A percentile compares a stretch with the other conserved stretches of the same genome.
Evolutionary conservation across 2,888 invertebrate genomes (phyloP).

Genomic region (Neelides folsomi): DNA sequence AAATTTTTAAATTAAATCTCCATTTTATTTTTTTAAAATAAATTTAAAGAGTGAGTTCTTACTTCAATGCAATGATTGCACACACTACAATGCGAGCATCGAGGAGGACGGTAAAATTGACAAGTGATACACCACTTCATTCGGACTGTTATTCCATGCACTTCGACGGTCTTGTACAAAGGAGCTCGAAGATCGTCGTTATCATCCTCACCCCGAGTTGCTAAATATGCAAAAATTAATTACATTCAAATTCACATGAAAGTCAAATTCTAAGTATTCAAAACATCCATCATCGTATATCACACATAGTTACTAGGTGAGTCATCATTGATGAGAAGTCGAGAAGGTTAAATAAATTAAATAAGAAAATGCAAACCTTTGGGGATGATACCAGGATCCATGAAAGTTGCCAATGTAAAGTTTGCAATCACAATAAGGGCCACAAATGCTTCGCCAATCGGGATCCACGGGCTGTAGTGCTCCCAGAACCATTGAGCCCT

Average conservation of each 20-base stretch:
- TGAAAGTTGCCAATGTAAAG: conserved; percentile 96
- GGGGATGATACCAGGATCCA: conserved; percentile 98
- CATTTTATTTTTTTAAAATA: conserved; percentile 8
- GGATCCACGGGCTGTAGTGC: conserved; percentile 68
- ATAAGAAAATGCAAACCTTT: conserved; percentile 53
- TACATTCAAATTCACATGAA: background rate
- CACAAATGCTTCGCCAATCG: conserved; percentile 82
- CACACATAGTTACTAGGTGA: no score
- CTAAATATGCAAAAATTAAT: conserved; percentile 41
- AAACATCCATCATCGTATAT: no score
- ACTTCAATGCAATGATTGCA: conserved; percentile 98
- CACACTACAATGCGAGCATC: conserved; percentile 97
- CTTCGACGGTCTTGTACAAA: conserved; percentile 91
- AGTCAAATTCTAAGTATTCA: background rate
- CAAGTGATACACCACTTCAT: conserved; percentile 99
- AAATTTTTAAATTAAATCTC: background rate
- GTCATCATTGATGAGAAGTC: no score
- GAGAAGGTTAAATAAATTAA: background rate
- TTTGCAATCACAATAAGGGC: conserved; percentile 96
- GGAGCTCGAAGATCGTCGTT: conserved; percentile 96
- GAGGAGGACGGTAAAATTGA: conserved; percentile 97
- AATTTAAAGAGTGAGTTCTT: conserved; percentile 34
- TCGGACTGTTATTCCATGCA: conserved; percentile 93
- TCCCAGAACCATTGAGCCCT: conserved; percentile 78
- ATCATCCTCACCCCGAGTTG: conserved; percentile 88